Conservation (phyloP, 2,797 vertebrate species). For the Falco cherrug region DNA sequence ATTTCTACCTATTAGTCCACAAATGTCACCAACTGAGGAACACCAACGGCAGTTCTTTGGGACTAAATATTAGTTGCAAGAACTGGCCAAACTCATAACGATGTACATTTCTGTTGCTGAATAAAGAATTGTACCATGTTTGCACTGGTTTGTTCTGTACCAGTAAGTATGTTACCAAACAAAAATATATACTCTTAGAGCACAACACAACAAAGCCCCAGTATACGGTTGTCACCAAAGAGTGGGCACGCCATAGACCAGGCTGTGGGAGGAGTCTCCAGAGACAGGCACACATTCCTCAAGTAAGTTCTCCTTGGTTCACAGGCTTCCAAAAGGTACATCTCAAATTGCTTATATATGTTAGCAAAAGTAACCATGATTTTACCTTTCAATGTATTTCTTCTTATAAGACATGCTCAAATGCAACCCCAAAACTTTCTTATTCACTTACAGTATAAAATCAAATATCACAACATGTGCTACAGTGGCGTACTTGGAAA, state of each 20-base stretch:
- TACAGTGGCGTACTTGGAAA: not conserved
- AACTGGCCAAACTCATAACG: not conserved
- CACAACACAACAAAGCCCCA: not conserved
- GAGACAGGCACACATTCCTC: not conserved
- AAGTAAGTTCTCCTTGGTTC: not conserved
- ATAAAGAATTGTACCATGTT: not conserved
- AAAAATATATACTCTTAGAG: not conserved
- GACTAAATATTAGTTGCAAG: not conserved
- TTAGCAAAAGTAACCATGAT: not conserved
- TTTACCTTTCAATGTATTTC: not conserved
- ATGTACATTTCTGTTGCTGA: not conserved
- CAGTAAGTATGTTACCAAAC: not conserved
- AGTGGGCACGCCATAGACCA: accelerated
- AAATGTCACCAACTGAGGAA: not conserved
- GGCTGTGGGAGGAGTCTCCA: not conserved
- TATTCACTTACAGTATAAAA: not conserved
- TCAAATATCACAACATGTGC: not conserved
- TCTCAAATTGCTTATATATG: not conserved
- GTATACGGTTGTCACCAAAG: not conserved
- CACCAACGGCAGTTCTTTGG: not conserved
- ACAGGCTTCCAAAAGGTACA: not conserved
- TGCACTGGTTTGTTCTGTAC: not conserved
- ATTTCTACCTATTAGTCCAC: not conserved
- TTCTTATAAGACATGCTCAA: not conserved
- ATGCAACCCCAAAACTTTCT: not conserved